These are phyloP conservation scores for Anthoptus insignis DNA, from an alignment of 2,888 invertebrate species.

Conservation along the genomic window DNA sequence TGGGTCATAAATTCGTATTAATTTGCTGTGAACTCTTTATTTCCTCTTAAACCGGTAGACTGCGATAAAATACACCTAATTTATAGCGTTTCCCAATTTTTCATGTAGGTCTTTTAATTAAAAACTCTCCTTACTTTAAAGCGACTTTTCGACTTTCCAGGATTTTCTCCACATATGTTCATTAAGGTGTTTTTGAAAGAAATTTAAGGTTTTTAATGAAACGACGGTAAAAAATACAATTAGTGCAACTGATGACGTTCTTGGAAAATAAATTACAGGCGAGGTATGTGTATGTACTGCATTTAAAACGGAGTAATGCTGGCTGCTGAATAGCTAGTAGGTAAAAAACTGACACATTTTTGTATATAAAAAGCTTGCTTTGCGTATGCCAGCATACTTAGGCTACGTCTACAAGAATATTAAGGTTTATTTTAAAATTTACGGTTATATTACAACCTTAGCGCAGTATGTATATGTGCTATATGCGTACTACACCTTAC, in stretches of 20 bases:
- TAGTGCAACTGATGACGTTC: constrained; percentile 26
- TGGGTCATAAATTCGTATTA: constrained; percentile 36
- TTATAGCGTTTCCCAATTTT: constrained; percentile 16
- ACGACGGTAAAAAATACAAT: constrained; percentile 17
- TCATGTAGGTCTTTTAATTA: constrained; percentile 15
- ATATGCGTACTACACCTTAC: no score
- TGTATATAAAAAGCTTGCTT: constrained; percentile 21
- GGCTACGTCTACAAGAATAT: constrained; percentile 1
- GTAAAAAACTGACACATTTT: constrained; percentile 24
- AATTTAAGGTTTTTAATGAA: constrained; percentile 15
- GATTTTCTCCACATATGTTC: constrained; percentile 7
- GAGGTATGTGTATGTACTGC: not conserved
- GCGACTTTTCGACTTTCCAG: not conserved
- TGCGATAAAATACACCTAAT: constrained; percentile 16
- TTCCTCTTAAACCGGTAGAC: constrained; percentile 24
- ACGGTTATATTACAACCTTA: no score
- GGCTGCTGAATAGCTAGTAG: constrained; percentile 21
- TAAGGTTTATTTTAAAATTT: no score
- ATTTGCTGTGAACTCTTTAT: constrained; percentile 36
- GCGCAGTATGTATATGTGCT: no score
- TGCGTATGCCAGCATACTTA: constrained; percentile 1
- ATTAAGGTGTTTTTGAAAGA: constrained; percentile 6
- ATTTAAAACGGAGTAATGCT: constrained; percentile 17
- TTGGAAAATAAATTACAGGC: constrained; percentile 21
- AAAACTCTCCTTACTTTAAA: constrained; percentile 10